Base-by-base conservation (phyloP, 2,113 vertebrate genomes). In the Chloroceryle aenea region DNA sequence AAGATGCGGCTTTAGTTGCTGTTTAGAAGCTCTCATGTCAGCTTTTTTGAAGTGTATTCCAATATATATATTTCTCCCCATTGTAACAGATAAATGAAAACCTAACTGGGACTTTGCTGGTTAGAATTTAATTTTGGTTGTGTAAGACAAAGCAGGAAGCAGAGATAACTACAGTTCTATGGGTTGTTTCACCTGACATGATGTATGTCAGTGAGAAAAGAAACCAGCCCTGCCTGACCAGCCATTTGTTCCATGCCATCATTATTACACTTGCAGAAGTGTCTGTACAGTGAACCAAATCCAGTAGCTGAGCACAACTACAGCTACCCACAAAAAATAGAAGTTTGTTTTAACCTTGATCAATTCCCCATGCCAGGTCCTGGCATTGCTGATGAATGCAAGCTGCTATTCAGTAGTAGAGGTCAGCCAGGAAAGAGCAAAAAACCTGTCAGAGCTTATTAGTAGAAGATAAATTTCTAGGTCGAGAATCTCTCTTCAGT, bases 221-320 rank as follows among this genome's bases (percentile, higher is more conserved):
- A n/a, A 81, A 53, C 26, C 58, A 56, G 27, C 30, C 63, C 17
- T 80, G n/a, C 67, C n/a, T 1, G 0, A 25, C 21, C 14, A 36
- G 22, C 38, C 1, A 0, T 45, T 87, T 52, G 12, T 69, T 90
- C 59, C 1, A 0, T 42, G 50, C 26, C 22, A 20, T 72, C 38
- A 25, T 38, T 50, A 1, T 67, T n/a, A 7, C 0, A 0, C 76
- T 55, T 23, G 13, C n/a, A 48, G 40, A 58, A 74, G 6, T 18
- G 17, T 67, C 56, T 71, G 18, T 25, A n/a, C 27, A 21, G 34
- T 6, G 55, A 95, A 23, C 6, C 30, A 74, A 71, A 63, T 86
- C 34, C 36, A 87, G 64, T 30, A 84, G 20, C 67, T 29, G 34
- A 84, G 42, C 61, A 58, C 0, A 9, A 52, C 36, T 55, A 55